Evolutionary conservation across 2,113 vertebrate species (phyloP), one percentile per base, ranked within the genome.

Genomic region (Scolopax mira): DNA sequence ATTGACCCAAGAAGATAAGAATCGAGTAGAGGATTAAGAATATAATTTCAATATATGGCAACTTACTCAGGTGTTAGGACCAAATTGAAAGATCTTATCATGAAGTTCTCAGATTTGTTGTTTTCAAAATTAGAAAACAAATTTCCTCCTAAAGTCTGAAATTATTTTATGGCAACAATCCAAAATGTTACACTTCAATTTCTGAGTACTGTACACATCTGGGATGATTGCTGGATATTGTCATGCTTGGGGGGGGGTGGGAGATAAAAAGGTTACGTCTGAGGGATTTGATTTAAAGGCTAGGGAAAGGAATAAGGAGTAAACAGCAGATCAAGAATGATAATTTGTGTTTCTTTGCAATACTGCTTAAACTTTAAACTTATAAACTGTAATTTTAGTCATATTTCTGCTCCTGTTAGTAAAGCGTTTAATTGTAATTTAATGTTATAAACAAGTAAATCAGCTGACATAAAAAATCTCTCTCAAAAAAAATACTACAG

Each of bases 401-500:
- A 92, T 72, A 95, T 92, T 96, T 97, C 89, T 91, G 44, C 19
- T 81, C 71, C 90, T 87, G 65, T 92, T 83, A 86, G 52, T 77
- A 57, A 86, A 88, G 52, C 80, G 49, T 87, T 91, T 79, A 91
- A 92, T 31, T 69, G 31, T 46, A 93, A 84, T 69, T 92, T 72
- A 84, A 80, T 64, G 28, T 86, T 94, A 90, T 94, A 95, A 96
- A 96, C 15, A 94, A 88, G 57, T 54, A 13, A 86, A 73, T 93
- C 80, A 95, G 35, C 83, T 88, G 89, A 39, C 94, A 93, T 85
- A 75, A 92, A 96, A 67, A 66, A 51, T 7, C 6, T 55, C 21
- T 77, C 78, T 42, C 41, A 42, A 66, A 57, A 91, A 79, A 94
- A 96, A 88, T 72, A 39, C 61, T 77, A n/a, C 75, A 82, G 39